Evolutionary conservation across 2,797 vertebrate genomes (phyloP), one percentile per base, ranked within the genome.

Genomic region (Anolis apletophallus): DNA sequence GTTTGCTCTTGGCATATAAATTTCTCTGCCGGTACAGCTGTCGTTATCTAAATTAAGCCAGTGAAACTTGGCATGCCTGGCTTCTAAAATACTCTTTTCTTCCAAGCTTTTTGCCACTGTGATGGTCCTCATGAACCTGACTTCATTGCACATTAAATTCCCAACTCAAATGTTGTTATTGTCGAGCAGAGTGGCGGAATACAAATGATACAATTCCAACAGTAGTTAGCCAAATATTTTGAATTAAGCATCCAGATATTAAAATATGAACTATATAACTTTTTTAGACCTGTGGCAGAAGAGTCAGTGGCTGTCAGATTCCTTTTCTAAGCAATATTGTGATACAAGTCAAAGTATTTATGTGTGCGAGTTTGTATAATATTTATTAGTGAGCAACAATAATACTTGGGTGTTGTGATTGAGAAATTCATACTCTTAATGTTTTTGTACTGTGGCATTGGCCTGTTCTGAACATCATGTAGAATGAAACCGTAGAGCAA

Each of bases 131-230:
- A 26, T 46, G 26, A 36, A 91, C 83, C 76, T 76, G 32, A 68
- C 81, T 80, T 90, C 90, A 87, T 92, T 89, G 81, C 85, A 83
- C 87, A 71, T 80, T 79, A 77, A 89, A 80, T 89, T 94, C 94
- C 97, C 96, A 95, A 96, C 95, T 52, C 94, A 91, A 95, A 64
- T 96, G 96, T 97, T 93, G 96, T 92, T 93, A 93, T 87, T 88
- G 92, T 94, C 93, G 91, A 89, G 97, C 90, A 90, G 96, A 80
- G 96, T 94, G 23, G 86, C 57, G 69, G 96, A 90, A 92, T 91
- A 87, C 95, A 88, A 81, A 86, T 78, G 17, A 80, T 83, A 73
- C n/a, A 87, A 83, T 76, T 92, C 76, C 83, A 87, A 69, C 92
- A 36, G 61, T 54, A 84, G 1, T 80, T 84, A 40, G 13, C 85